Percentiles rank a stretch among this genome's conserved stretches.
phyloP scores from a whole-genome alignment of 2,888 invertebrate species.

The Synergus laeviventris region DNA sequence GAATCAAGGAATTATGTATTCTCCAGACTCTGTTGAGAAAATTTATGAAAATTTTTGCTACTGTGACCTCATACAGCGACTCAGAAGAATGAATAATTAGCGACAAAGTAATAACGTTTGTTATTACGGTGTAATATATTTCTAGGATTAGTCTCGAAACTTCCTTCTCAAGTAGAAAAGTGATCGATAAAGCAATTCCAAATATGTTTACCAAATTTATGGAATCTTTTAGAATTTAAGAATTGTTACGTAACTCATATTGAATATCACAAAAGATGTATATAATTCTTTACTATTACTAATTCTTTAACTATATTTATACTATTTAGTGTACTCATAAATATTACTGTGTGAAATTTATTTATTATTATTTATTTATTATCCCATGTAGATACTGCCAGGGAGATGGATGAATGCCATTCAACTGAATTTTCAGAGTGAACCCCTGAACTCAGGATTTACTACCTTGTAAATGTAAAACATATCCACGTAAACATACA shows the following conservation, averaged over 20 bases:
- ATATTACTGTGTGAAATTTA: background rate
- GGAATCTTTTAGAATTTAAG: no score
- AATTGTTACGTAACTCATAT: no score
- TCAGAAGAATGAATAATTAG: no score
- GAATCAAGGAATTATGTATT: slow-evolving; percentile 51
- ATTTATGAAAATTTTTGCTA: background rate
- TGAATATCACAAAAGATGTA: no score
- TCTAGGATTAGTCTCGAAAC: background rate
- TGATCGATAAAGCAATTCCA: background rate
- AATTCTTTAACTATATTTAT: background rate
- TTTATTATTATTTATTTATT: no score
- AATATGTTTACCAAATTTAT: no score
- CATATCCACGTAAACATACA: background rate
- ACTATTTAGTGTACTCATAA: background rate
- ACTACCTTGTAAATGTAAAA: background rate
- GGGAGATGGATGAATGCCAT: slow-evolving; percentile 6
- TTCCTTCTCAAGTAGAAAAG: background rate
- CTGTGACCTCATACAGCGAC: background rate
- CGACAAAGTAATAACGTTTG: background rate
- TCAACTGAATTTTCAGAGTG: slow-evolving; percentile 1
- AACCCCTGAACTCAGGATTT: background rate
- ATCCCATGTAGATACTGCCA: background rate
- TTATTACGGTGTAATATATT: background rate
- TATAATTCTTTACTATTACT: no score
- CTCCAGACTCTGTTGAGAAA: background rate